A percentile compares a stretch with the other conserved stretches of the same genome.
Evolutionary conservation across 2,113 vertebrate genomes (phyloP).

Genomic region (Eulemur rufifrons): DNA sequence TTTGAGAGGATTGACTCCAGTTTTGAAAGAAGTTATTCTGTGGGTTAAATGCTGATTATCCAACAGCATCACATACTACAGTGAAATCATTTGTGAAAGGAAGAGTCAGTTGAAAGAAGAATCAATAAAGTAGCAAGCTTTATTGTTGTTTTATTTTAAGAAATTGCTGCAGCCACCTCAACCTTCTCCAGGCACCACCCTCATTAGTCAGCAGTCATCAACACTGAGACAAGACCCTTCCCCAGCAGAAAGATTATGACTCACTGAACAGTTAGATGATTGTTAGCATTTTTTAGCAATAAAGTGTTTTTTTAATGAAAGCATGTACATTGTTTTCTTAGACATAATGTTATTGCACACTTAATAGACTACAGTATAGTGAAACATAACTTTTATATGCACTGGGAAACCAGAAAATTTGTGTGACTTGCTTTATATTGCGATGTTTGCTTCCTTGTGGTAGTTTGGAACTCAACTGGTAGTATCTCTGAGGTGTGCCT

Average conservation of each 20-base stretch:
- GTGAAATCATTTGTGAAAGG: background rate
- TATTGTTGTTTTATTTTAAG: background rate
- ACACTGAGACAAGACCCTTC: background rate
- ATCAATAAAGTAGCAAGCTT: background rate
- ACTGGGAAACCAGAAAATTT: background rate
- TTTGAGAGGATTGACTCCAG: background rate
- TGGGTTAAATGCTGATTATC: background rate
- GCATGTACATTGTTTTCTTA: background rate
- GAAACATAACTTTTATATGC: background rate
- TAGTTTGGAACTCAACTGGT: background rate
- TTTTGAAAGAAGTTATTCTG: background rate
- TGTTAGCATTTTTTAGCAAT: background rate
- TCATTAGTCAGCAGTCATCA: background rate
- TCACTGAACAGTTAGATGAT: background rate
- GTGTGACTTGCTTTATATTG: background rate
- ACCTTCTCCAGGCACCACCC: background rate
- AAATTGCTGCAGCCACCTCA: background rate
- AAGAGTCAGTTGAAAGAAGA: background rate
- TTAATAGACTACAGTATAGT: background rate
- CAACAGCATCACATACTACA: background rate
- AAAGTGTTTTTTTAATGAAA: background rate
- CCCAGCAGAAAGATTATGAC: background rate
- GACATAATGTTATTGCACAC: background rate
- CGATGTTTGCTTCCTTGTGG: background rate
- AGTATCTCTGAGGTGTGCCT: background rate